Evolutionary conservation across 2,888 invertebrate species (phyloP).

Genomic region (Patella caerulea): DNA sequence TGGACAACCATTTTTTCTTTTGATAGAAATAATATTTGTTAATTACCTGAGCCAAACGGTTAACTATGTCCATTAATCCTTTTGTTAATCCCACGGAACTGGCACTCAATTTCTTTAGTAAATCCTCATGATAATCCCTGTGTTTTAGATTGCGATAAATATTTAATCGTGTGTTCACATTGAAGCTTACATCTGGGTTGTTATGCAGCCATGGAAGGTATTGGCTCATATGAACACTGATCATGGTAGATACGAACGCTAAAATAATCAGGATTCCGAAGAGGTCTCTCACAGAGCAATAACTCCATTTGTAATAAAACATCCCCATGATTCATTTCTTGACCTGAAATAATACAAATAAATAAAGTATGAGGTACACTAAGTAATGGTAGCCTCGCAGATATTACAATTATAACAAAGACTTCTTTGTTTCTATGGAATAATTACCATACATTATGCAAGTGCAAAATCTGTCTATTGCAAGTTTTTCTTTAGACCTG

Average conservation of each 20-base stretch:
- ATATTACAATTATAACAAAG: no score
- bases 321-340: constrained; percentile 23
- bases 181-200: constrained; percentile 15
- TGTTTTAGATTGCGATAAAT: constrained; percentile 18
- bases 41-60: not conserved
- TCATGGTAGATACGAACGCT: constrained; percentile 24
- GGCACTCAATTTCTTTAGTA: constrained; percentile 3
- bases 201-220: constrained; percentile 26
- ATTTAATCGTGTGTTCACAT: constrained; percentile 14
- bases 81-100: not conserved
- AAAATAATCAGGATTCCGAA: constrained; percentile 22
- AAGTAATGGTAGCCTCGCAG: no score
- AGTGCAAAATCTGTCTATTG: no score
- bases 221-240: constrained; percentile 22
- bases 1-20: no score
- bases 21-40: no score
- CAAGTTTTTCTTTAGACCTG: no score
- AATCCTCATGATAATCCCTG: constrained; percentile 16
- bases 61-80: not conserved
- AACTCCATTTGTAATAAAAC: constrained; percentile 16
- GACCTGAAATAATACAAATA: constrained; percentile 11
- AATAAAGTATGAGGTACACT: not conserved
- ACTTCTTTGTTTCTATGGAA: no score
- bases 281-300: constrained; percentile 24
- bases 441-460: no score